Base-by-base conservation (phyloP, 2,888 invertebrate genomes). In the Ceriagrion tenellum region DNA sequence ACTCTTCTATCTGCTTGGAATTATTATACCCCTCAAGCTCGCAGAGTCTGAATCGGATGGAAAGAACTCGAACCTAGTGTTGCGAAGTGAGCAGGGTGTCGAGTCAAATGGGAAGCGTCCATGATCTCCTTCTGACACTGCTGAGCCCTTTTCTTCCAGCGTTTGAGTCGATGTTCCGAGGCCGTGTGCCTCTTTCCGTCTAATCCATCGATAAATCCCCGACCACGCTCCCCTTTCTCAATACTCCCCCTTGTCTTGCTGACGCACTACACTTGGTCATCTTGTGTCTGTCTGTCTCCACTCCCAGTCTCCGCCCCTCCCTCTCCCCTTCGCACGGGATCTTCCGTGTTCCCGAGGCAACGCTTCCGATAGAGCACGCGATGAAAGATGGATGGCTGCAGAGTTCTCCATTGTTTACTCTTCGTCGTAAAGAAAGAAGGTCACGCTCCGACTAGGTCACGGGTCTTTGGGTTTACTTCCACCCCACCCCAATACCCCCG, bases 341-440 rank as follows among this genome's bases (percentile, higher is more conserved):
- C 81, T 30, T 35, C 18, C 81, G 35, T 10, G 69, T 30, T 35
- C 81, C 35, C 13, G 35, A 30, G 81, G 81, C 35, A 81, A 35
- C 16, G 81, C 81, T 81, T 26, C n/a, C 81, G 30, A 30, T 30
- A 35, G 18, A 69, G 30, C 81, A 81, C 81, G 81, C 81, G 81
- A 81, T 81, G 81, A 35, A 81, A 81, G 81, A 81, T 81, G 81
- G 81, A 81, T 81, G 26, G 81, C 81, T 18, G 30, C 35, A 59
- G 30, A n/a, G 35, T 35, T 35, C 69, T n/a, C 81, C 81, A 81
- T 81, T 81, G 81, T 81, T 81, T 81, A 81, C 81, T 26, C 81
- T 18, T 35, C 26, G 81, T 81, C 81, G 81, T 13, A 35, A 81
- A 81, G 35, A 35, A 81, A 81, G 30, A 81, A 81, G 81, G 35